Evolutionary conservation across 1,140 invertebrate species (phyloP).

Genomic region (Brachionus rubens): DNA sequence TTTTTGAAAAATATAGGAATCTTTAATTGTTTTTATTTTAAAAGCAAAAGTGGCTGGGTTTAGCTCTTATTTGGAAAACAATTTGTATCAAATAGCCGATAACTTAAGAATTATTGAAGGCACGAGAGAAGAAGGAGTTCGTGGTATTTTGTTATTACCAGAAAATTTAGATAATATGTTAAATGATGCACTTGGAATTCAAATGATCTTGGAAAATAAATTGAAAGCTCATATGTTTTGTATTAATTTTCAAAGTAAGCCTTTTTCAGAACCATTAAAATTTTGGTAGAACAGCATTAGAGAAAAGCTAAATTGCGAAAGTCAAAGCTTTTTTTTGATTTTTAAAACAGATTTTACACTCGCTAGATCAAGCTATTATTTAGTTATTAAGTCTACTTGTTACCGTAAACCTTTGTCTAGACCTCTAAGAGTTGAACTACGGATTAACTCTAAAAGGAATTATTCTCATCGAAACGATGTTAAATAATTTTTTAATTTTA

Average conservation of each 20-base stretch:
- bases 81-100: background rate
- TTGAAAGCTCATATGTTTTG: slow-evolving; percentile 35
- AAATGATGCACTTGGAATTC: background rate
- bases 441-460: no score
- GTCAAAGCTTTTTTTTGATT: slow-evolving; percentile 9
- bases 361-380: no score
- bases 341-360: no score
- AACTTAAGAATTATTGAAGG: background rate
- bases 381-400: no score
- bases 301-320: background rate
- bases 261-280: background rate
- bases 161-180: background rate
- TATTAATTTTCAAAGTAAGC: slow-evolving; percentile 30
- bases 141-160: background rate
- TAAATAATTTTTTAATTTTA: no score
- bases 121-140: background rate
- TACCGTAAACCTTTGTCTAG: no score
- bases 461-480: no score
- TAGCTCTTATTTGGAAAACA: background rate
- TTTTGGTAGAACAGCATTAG: background rate
- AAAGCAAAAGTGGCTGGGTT: background rate
- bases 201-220: no score
- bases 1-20: background rate
- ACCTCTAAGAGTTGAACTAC: no score
- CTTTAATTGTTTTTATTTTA: background rate